Evolutionary conservation across 2,888 invertebrate species (phyloP).

Genomic region (Psococerastis gibbosa): DNA sequence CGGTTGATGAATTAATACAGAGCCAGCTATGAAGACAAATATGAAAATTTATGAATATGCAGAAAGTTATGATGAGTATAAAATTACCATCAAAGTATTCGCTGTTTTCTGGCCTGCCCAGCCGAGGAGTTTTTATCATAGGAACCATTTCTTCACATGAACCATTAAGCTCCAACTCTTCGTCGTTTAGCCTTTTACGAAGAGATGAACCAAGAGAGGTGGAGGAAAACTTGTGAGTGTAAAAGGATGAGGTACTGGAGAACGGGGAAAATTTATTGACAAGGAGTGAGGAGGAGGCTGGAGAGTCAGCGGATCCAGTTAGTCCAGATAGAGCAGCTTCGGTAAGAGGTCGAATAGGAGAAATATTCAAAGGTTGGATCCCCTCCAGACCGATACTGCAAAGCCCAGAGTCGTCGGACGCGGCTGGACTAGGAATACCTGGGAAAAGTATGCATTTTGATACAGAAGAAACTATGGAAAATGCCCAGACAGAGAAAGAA

Average conservation of each 20-base stretch:
- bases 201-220: slow-evolving; percentile 1
- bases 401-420: slow-evolving; percentile 5
- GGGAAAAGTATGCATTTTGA: no score
- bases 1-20: no score
- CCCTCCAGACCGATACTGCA: slow-evolving; percentile 7
- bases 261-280: slow-evolving; percentile 8
- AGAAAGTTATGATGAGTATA: no score
- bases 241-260: slow-evolving; percentile 2
- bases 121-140: slow-evolving; percentile 2
- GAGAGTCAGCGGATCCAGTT: neutral
- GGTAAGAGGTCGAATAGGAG: slow-evolving; percentile 1
- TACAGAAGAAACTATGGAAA: no score
- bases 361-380: neutral
- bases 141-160: slow-evolving; percentile 7
- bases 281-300: neutral
- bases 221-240: neutral
- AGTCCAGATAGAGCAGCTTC: neutral
- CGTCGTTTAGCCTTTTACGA: neutral
- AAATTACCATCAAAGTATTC: no score
- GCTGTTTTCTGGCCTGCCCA: no score
- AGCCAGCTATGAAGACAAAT: no score
- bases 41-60: no score
- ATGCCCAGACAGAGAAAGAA: no score
- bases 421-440: slow-evolving; percentile 6
- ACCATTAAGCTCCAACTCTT: neutral